These are phyloP conservation scores for Connochaetes taurinus DNA, from an alignment of 2,113 vertebrate species.

Conservation along the genomic window DNA sequence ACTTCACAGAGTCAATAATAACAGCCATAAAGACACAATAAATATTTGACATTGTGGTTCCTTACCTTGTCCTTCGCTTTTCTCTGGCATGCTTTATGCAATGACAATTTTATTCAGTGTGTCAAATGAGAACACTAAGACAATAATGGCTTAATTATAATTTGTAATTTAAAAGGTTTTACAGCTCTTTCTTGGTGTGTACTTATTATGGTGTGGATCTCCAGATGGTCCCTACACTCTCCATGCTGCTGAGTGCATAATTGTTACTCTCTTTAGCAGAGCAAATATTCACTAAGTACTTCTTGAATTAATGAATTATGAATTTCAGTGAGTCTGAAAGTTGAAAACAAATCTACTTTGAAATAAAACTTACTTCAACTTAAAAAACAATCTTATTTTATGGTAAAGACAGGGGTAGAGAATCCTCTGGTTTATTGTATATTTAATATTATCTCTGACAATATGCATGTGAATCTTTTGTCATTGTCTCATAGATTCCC, in stretches of 20 bases:
- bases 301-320: neutral
- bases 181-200: neutral
- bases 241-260: neutral
- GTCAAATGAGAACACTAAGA: neutral
- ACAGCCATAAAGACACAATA: neutral
- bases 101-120: neutral
- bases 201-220: neutral
- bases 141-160: neutral
- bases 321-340: neutral
- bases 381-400: neutral
- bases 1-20: neutral
- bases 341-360: neutral
- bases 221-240: no score
- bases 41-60: neutral
- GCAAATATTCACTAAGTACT: neutral
- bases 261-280: neutral
- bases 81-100: neutral
- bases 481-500: neutral
- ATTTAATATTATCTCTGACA: neutral
- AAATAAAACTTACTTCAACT: neutral
- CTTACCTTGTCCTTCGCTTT: neutral
- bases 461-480: neutral
- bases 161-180: neutral
- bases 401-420: neutral
- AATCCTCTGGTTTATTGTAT: neutral